A percentile compares a stretch with the other conserved stretches of the same genome.
Conservation (phyloP, 2,113 vertebrate genomes). For the Glaucidium brasilianum region DNA sequence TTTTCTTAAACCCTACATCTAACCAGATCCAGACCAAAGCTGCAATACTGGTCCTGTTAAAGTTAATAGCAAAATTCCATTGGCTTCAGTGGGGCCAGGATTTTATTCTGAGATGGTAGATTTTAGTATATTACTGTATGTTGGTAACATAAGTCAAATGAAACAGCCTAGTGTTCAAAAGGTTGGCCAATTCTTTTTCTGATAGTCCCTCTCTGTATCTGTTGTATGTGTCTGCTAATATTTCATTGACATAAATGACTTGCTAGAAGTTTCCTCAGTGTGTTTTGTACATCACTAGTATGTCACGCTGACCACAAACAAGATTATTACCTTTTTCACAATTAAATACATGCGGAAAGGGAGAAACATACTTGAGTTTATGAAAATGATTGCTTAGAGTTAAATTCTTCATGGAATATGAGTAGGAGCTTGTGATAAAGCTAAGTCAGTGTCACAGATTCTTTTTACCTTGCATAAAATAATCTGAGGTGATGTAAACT, state of each 20-base stretch:
- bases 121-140: constrained; percentile 4
- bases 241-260: not conserved
- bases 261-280: not conserved
- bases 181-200: not conserved
- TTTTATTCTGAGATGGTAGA: constrained; percentile 1
- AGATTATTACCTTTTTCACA: not conserved
- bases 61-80: constrained; percentile 43
- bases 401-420: not conserved
- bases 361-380: not conserved
- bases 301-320: not conserved
- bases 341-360: not conserved
- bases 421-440: not conserved
- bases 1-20: constrained; percentile 35
- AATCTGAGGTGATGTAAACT: not conserved
- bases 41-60: constrained; percentile 6
- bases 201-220: not conserved
- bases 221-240: not conserved
- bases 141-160: not conserved
- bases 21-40: constrained; percentile 46
- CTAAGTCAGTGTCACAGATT: not conserved
- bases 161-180: not conserved
- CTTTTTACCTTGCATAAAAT: not conserved
- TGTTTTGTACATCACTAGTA: not conserved
- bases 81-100: not conserved
- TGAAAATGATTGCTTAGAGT: not conserved